Base-by-base conservation (phyloP, 2,797 vertebrate genomes). In the Triplophysa yarkandensis region DNA sequence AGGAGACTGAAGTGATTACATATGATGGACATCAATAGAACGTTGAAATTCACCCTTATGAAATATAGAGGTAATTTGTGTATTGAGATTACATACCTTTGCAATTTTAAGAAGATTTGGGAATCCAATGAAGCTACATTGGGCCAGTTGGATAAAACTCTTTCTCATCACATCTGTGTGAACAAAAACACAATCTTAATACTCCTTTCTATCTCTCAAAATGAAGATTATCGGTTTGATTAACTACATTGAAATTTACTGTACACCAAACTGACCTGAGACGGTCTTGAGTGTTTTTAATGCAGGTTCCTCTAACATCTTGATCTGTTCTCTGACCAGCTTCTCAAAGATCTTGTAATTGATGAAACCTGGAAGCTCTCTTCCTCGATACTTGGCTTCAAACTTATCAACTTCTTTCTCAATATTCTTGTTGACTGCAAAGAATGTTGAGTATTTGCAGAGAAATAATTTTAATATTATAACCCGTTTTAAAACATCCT, bases 321-420 rank as follows among this genome's bases (percentile, higher is more conserved):
- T 76, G 71, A 97, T 85, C 71, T 95, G 92, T 0, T 91, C 81
- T 79, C 86, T 93, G 34, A 95, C 63, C 14, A 96, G 90, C 3
- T 71, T 77, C 83, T 96, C 95, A 78, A 96, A 95, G 0, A 88
- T 93, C 76, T 81, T 94, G 82, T 94, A 95, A 81, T 89, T 96
- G 84, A 88, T 88, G 81, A 97, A 96, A 0, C 93, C 93, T 0
- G 93, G 93, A 34, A 96, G 90, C 74, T 95, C 95, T 82, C 91
- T 85, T 2, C 95, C 95, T 9, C 93, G 90, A 71, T 92, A 94
- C 17, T 7, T 89, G 0, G 82, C 74, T 73, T 95, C 93, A 6
- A 93, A 94, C 4, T 70, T 64, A 1, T 0, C 16, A 0, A 88
- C 76, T 74, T 91, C 87, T 0, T 0, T 16, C 1, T 81, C 66